Evolutionary conservation across 2,888 invertebrate genomes (phyloP), one percentile per base, ranked within the genome.

Genomic region (Lithophane semibrunnea): DNA sequence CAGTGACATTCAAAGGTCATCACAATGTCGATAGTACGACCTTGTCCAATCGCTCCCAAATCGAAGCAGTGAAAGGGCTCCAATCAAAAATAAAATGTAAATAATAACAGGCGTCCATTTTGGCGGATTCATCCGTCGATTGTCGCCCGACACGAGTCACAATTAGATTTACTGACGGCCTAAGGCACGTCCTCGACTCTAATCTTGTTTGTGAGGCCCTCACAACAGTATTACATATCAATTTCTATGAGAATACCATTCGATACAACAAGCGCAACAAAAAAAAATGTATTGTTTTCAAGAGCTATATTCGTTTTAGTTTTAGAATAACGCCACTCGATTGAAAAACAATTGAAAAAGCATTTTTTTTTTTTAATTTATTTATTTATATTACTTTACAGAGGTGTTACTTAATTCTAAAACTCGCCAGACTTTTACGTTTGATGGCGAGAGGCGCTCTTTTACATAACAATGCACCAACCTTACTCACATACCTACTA

Each of bases 191-290:
- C 86, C 76, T 82, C 87, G 67, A 52, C 87, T 86, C 87, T 93
- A 92, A 93, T 93, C 92, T 88, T 91, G 90, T 93, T 93, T 91
- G 88, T 73, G 78, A 86, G 88, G 88, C 90, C 89, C 88, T 90
- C 91, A 87, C 89, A 91, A 89, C 88, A 91, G 91, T 90, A 90
- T 91, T 89, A 92, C 89, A 90, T 90, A 89, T 89, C 88, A 90
- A 89, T 90, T 88, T 85, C 83, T 75, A 78, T 61, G 79, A 82
- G 76, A 82, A 83, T 77, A 82, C 75, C 79, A 73, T 81, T 86
- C 82, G 73, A 86, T 84, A 77, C 63, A 82, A 84, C 18, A 21
- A 54, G 52, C 47, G 49, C 64, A 67, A 61, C 68, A 56, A 44
- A 9, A 44, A 44, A 47, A 66, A 54, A 49, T 1, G 66, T 74